A percentile compares a stretch with the other conserved stretches of the same genome.
These are phyloP conservation scores for Nomada lathburiana DNA, from an alignment of 2,888 invertebrate species.

Conservation along the genomic window DNA sequence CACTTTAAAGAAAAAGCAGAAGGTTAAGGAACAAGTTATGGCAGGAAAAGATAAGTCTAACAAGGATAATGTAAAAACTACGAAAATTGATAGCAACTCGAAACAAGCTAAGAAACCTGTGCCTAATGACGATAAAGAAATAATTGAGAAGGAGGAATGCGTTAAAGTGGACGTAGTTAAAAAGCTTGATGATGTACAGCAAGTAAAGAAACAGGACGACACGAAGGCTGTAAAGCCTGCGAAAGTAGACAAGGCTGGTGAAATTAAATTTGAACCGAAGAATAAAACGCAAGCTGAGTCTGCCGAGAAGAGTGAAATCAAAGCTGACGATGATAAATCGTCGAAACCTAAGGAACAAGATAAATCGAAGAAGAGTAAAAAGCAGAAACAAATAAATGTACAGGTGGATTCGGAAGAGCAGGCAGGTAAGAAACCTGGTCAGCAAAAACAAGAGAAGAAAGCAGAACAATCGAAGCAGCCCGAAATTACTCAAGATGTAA, in stretches of 20 bases:
- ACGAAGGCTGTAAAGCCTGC: conserved; percentile 18
- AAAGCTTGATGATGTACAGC: neutral
- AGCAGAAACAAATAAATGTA: conserved; percentile 25
- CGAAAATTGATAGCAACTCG: conserved; percentile 20
- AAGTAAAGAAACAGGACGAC: conserved; percentile 31
- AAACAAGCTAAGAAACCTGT: conserved; percentile 14
- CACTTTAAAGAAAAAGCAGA: conserved; percentile 45
- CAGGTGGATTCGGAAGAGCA: conserved; percentile 12
- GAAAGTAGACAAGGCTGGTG: conserved; percentile 24
- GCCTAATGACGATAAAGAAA: neutral
- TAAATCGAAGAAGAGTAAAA: conserved; percentile 29
- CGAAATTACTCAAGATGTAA: conserved; percentile 1
- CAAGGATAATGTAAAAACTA: conserved; percentile 26
- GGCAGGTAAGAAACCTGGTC: conserved; percentile 2
- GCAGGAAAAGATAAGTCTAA: conserved; percentile 28
- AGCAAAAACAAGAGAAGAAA: conserved; percentile 15
- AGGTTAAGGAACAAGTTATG: conserved; percentile 38
- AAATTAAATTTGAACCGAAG: conserved; percentile 40
- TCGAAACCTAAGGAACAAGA: conserved; percentile 30
- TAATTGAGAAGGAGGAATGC: conserved; percentile 12
- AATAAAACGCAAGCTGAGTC: conserved; percentile 32
- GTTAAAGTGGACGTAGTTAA: neutral
- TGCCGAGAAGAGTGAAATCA: conserved; percentile 21
- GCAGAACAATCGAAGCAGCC: neutral
- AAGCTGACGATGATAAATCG: neutral